Evolutionary conservation across 2,797 vertebrate genomes (phyloP).

Genomic region (Lagodon rhomboides): DNA sequence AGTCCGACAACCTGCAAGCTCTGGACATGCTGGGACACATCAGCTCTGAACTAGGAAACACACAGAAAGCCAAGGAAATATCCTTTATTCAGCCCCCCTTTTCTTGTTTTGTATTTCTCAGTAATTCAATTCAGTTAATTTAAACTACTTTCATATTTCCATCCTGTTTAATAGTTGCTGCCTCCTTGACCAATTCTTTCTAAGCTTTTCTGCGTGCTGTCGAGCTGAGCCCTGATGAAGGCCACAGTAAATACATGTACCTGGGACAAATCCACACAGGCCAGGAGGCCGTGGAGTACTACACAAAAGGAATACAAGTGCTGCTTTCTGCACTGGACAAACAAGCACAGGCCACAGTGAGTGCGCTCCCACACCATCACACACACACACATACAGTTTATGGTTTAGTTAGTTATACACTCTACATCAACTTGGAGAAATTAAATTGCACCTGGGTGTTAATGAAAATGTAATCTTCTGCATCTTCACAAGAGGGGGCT

Average conservation of each 20-base stretch:
- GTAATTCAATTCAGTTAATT: background rate
- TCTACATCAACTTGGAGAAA: background rate
- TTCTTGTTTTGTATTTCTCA: background rate
- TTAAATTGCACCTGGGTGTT: background rate
- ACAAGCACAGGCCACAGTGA: slow-evolving; percentile 74
- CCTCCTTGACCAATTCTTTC: slow-evolving; percentile 79
- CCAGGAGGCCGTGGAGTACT: slow-evolving; percentile 84
- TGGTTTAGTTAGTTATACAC: background rate
- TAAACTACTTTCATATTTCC: background rate
- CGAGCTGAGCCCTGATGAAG: slow-evolving; percentile 85
- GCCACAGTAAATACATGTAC: slow-evolving; percentile 90
- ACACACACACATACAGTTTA: too few species aligned
- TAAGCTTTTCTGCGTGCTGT: slow-evolving; percentile 84
- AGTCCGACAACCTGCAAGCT: slow-evolving; percentile 83
- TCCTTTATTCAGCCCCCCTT: slow-evolving; percentile 71
- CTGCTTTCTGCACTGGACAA: slow-evolving; percentile 81
- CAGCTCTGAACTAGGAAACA: slow-evolving; percentile 85
- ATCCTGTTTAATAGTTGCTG: slow-evolving; percentile 7
- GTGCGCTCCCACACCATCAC: slow-evolving; percentile 16
- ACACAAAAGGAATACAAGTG: slow-evolving; percentile 85
- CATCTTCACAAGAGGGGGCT: slow-evolving; percentile 66
- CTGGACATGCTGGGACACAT: slow-evolving; percentile 89
- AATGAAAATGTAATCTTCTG: slow-evolving; percentile 11
- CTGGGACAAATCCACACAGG: slow-evolving; percentile 88
- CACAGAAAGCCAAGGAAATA: slow-evolving; percentile 87